phyloP scores from a whole-genome alignment of 2,113 vertebrate genomes.

The Varanus komodoensis region DNA sequence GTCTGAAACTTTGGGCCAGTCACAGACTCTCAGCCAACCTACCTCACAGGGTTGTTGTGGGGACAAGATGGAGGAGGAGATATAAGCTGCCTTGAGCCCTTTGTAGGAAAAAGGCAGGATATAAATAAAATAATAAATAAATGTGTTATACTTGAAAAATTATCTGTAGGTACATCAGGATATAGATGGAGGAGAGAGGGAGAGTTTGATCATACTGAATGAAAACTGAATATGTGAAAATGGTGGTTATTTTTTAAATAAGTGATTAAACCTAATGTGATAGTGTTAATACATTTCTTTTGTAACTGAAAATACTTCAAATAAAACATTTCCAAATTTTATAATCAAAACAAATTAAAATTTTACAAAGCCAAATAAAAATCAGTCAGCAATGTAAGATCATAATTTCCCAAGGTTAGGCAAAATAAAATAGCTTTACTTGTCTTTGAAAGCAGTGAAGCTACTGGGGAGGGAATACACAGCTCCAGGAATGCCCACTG shows the following conservation, averaged over 20 bases:
- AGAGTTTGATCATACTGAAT: too few relatives aligned
- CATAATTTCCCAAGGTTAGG: background rate
- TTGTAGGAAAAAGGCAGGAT: too few relatives aligned
- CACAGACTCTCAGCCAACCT: too few relatives aligned
- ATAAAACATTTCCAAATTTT: background rate
- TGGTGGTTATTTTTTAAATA: background rate
- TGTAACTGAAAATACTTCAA: background rate
- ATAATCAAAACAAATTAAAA: background rate
- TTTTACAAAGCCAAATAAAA: background rate
- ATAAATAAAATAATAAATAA: too few relatives aligned
- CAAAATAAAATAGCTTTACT: background rate
- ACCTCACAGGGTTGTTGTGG: too few relatives aligned
- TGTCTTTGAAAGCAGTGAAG: background rate
- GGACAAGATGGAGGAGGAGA: too few relatives aligned
- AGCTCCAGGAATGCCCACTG: background rate
- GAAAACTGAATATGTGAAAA: background rate
- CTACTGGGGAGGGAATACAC: background rate
- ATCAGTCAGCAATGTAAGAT: background rate
- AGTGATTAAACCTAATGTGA: background rate
- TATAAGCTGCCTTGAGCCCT: too few relatives aligned
- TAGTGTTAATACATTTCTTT: background rate
- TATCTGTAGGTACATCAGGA: too few relatives aligned
- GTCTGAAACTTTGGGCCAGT: too few relatives aligned
- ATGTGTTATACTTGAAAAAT: too few relatives aligned
- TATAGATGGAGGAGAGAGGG: too few relatives aligned